phyloP scores from a whole-genome alignment of 2,113 vertebrate species.

The Erpornis zantholeuca region DNA sequence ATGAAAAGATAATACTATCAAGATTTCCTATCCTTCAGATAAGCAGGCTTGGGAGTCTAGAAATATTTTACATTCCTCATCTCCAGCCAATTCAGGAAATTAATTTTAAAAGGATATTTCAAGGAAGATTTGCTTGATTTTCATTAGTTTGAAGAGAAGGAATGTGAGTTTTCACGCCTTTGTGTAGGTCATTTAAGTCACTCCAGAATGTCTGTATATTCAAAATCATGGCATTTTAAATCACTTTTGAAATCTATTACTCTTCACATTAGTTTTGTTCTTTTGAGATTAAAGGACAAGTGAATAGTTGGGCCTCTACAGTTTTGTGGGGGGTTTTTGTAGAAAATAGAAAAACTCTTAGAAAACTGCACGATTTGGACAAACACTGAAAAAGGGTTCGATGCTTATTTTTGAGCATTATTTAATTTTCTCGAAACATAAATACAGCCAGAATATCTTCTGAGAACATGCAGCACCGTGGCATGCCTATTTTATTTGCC shows the following conservation, averaged over 20 bases:
- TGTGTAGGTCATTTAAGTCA: background rate
- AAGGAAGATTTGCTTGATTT: background rate
- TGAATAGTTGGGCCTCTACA: background rate
- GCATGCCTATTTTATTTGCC: background rate
- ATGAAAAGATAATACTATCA: background rate
- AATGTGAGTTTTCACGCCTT: background rate
- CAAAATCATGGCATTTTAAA: background rate
- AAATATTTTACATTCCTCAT: constrained; percentile 15
- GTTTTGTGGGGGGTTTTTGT: background rate
- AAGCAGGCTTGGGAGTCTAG: background rate
- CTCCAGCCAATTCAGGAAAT: constrained; percentile 3
- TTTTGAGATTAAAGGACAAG: background rate
- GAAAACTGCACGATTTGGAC: background rate
- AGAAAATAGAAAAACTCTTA: background rate
- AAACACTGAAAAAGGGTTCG: background rate
- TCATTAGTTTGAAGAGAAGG: background rate
- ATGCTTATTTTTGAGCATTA: background rate
- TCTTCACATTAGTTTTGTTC: background rate
- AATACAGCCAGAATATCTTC: background rate
- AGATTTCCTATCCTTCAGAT: background rate
- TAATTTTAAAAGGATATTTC: constrained; percentile 19
- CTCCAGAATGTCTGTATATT: background rate
- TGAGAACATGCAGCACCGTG: background rate
- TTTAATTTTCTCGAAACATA: background rate
- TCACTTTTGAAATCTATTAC: background rate